These are phyloP conservation scores for Petrosia ficiformis DNA, from an alignment of 37 sponge, comb jelly and placozoan genomes.

Conservation along the genomic window DNA sequence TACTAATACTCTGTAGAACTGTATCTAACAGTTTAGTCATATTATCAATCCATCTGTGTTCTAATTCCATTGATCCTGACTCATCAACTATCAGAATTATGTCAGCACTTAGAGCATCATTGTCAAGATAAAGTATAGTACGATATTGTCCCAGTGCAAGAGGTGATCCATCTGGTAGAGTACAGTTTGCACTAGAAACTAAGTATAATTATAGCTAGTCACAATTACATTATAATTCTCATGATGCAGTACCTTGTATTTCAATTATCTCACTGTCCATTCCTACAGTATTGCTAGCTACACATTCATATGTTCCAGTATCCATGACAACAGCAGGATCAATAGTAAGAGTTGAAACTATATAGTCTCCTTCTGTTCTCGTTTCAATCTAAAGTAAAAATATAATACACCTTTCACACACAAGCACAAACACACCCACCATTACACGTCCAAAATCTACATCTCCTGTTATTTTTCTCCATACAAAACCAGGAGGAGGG, in stretches of 20 bases:
- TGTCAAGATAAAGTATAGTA: not conserved
- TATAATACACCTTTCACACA: not conserved
- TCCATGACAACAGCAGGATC: not conserved
- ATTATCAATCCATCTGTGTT: constrained; percentile 67
- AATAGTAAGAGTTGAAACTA: constrained; percentile 1
- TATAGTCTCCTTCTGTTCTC: not conserved
- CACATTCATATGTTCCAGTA: constrained; percentile 20
- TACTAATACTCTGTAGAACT: constrained; percentile 19
- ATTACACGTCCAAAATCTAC: not conserved
- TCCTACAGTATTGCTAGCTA: constrained; percentile 31
- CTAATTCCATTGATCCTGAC: constrained; percentile 78
- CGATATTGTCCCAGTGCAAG: constrained; percentile 14
- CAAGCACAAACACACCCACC: not conserved
- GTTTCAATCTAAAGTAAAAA: not conserved
- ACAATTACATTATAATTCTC: not conserved
- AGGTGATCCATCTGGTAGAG: constrained; percentile 9
- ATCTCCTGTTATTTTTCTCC: not conserved
- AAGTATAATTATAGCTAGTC: not conserved
- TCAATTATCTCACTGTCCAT: too few relatives aligned
- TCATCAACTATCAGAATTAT: constrained; percentile 81
- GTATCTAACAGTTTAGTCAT: constrained; percentile 48
- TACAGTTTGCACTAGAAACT: constrained; percentile 22
- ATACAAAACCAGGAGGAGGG: not conserved
- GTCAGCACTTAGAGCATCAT: constrained; percentile 41
- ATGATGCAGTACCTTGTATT: not conserved